Percentiles rank a stretch among this genome's conserved stretches.
Conservation (phyloP, 2,113 vertebrate genomes). For the Choloepus hoffmanni region DNA sequence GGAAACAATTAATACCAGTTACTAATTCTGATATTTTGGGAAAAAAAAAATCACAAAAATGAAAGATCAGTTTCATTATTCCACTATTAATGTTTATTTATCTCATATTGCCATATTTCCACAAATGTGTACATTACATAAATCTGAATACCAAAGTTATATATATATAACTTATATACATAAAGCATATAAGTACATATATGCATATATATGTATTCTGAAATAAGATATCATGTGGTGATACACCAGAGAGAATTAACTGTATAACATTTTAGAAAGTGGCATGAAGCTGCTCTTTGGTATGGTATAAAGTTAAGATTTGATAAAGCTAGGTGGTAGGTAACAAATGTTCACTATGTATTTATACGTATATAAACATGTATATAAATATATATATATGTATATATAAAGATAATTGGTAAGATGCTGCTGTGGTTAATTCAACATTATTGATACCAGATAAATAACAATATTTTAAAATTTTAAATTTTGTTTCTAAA, state of each 20-base stretch:
- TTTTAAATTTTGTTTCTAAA: background rate
- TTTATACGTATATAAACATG: background rate
- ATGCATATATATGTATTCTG: background rate
- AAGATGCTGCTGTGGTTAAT: background rate
- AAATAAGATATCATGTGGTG: background rate
- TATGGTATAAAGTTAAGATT: background rate
- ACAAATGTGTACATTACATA: background rate
- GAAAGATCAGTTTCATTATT: background rate
- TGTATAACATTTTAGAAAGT: background rate
- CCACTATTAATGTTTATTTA: background rate
- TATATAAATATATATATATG: background rate
- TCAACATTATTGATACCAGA: background rate
- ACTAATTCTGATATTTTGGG: conserved; percentile 8
- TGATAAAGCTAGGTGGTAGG: background rate
- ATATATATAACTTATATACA: too few relatives aligned
- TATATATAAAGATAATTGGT: background rate
- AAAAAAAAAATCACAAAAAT: background rate
- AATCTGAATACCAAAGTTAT: too few relatives aligned
- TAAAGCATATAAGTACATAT: too few relatives aligned
- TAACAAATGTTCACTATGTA: background rate
- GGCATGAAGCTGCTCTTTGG: background rate
- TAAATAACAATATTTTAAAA: background rate
- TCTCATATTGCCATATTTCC: background rate
- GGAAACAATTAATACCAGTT: background rate
- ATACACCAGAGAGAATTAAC: background rate